Percentiles rank a stretch among this genome's conserved stretches.
Evolutionary conservation across 2,888 invertebrate species (phyloP).

Genomic region (Fragum sueziense): DNA sequence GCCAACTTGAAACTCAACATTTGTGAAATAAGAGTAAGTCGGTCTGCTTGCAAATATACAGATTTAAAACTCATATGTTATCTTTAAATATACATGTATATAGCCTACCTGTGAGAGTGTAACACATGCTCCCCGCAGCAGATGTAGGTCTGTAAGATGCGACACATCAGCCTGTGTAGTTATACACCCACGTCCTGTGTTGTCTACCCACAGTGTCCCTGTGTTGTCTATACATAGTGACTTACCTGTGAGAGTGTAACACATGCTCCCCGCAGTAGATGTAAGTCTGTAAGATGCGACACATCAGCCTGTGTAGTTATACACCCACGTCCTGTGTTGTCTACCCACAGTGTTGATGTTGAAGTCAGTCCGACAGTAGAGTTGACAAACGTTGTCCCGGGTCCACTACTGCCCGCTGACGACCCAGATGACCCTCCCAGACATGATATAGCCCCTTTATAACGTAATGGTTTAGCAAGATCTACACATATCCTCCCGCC

Average conservation of each 20-base stretch:
- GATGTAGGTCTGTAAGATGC: constrained; percentile 54
- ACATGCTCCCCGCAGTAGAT: constrained; percentile 63
- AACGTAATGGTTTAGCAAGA: constrained; percentile 58
- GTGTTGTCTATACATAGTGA: too few species aligned
- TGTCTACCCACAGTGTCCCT: constrained; percentile 66
- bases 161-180: constrained; percentile 47
- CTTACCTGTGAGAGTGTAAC: constrained; percentile 11
- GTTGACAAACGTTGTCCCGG: constrained; percentile 66
- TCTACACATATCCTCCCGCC: constrained; percentile 69
- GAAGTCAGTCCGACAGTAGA: constrained; percentile 58
- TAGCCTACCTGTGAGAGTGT: constrained; percentile 14
- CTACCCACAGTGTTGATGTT: constrained; percentile 59
- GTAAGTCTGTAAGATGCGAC: constrained; percentile 48
- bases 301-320: constrained; percentile 46
- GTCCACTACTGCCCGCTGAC: constrained; percentile 50
- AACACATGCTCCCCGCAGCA: constrained; percentile 60
- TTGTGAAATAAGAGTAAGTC: too few species aligned
- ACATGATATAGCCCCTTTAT: constrained; percentile 64
- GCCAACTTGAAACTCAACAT: too few species aligned
- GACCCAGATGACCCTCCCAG: constrained; percentile 59
- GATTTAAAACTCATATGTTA: too few species aligned
- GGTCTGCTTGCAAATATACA: too few species aligned
- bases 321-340: constrained; percentile 58
- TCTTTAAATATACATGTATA: too few species aligned
- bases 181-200: constrained; percentile 49